phyloP scores from a whole-genome alignment of 2,888 invertebrate genomes.

The Gortyna flavago region DNA sequence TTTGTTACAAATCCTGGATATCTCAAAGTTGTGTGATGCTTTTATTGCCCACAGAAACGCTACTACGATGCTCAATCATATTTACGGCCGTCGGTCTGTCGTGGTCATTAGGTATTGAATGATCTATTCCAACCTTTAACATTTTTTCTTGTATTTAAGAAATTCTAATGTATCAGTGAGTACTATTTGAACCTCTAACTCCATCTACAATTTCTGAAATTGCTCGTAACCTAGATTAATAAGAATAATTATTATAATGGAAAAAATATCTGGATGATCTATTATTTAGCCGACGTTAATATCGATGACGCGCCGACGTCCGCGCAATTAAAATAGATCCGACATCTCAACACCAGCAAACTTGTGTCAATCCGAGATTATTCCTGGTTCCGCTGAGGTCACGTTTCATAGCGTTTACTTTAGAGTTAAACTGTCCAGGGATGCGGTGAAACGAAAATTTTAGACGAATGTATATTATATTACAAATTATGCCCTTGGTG shows the following conservation, averaged over 20 bases:
- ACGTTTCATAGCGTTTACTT: constrained; percentile 61
- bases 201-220: background rate
- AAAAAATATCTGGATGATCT: constrained; percentile 56
- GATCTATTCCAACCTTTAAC: background rate
- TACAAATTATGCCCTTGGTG: background rate
- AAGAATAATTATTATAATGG: constrained; percentile 36
- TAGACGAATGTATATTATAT: constrained; percentile 7
- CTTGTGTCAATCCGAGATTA: constrained; percentile 75
- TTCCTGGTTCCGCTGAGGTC: constrained; percentile 72
- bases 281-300: constrained; percentile 70
- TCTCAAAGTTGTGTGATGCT: constrained; percentile 31
- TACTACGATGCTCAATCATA: constrained; percentile 3
- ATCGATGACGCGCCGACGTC: constrained; percentile 73
- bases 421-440: constrained; percentile 33
- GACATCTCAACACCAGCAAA: constrained; percentile 69
- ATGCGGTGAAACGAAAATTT: constrained; percentile 39
- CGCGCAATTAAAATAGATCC: constrained; percentile 78
- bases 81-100: background rate
- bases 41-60: constrained; percentile 12
- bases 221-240: constrained; percentile 7
- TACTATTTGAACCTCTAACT: background rate
- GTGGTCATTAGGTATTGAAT: constrained; percentile 4
- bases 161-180: background rate
- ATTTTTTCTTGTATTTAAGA: background rate
- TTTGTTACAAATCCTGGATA: constrained; percentile 18